Percentiles rank a stretch among this genome's conserved stretches.
Evolutionary conservation across 2,113 vertebrate genomes (phyloP).

Genomic region (Helogale parvula): DNA sequence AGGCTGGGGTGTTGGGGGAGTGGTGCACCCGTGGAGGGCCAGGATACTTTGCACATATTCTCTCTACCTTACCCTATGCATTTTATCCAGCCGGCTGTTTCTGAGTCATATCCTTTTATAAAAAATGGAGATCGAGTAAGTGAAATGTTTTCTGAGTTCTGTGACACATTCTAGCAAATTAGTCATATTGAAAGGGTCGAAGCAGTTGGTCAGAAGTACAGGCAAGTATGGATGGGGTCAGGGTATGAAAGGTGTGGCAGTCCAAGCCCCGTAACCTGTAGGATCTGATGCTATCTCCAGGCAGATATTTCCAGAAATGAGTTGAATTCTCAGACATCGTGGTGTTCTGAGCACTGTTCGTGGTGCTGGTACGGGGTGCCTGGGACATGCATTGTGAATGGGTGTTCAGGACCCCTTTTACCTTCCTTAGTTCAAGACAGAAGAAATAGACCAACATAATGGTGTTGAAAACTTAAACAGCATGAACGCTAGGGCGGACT

Average conservation of each 20-base stretch:
- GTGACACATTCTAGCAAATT: neutral
- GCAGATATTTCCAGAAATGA: neutral
- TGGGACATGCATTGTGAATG: neutral
- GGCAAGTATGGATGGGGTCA: neutral
- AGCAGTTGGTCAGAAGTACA: neutral
- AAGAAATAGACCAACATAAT: neutral
- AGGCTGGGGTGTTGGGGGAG: neutral
- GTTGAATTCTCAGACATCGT: neutral
- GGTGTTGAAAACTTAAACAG: neutral
- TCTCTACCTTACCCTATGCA: neutral
- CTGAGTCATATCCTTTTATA: neutral
- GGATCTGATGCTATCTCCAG: neutral
- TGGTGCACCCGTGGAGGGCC: neutral
- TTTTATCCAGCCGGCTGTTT: neutral
- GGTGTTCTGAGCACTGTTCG: neutral
- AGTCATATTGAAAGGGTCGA: neutral
- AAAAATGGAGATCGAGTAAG: neutral
- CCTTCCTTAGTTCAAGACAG: neutral
- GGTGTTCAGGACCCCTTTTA: neutral
- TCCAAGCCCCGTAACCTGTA: neutral
- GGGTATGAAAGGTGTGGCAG: neutral
- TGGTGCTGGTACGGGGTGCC: no score
- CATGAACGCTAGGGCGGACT: neutral
- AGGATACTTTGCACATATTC: no score
- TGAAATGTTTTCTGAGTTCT: neutral